A percentile compares a stretch with the other conserved stretches of the same genome.
Evolutionary conservation across 2,888 invertebrate species (phyloP).

Genomic region (Hypolimnas misippus): DNA sequence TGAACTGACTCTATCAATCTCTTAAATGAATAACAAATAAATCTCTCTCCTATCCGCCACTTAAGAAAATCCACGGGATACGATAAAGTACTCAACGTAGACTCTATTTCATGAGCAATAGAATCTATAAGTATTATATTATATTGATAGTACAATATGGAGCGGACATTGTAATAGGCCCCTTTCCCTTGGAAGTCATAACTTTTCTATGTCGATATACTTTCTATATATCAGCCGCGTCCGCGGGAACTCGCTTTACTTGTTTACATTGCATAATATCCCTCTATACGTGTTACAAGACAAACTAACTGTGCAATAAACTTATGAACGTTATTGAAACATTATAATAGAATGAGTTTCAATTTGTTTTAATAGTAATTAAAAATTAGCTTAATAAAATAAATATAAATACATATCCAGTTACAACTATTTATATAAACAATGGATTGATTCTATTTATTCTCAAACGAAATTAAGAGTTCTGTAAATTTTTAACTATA

Average conservation of each 20-base stretch:
- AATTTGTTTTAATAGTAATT: too few species aligned
- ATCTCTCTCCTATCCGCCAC: not conserved
- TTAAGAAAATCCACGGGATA: conserved; percentile 3
- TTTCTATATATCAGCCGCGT: conserved; percentile 50
- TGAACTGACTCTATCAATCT: not conserved
- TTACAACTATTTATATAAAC: too few species aligned
- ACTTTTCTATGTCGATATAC: conserved; percentile 45
- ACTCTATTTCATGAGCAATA: not conserved
- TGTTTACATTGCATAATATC: conserved; percentile 55
- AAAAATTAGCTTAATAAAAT: too few species aligned
- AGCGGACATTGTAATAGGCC: conserved; percentile 5
- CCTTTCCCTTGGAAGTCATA: conserved; percentile 39
- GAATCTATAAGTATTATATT: not conserved
- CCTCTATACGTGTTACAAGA: conserved; percentile 15
- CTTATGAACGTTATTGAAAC: not conserved
- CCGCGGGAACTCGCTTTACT: conserved; percentile 54
- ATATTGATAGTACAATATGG: not conserved
- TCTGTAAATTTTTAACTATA: too few species aligned
- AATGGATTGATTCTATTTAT: too few species aligned
- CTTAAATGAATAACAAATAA: not conserved
- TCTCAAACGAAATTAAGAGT: too few species aligned
- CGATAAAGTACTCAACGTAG: not conserved
- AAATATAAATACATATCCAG: too few species aligned
- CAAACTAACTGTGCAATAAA: conserved; percentile 8
- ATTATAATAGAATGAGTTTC: too few species aligned